Base-by-base conservation (phyloP, 2,888 invertebrate species). In the Ochropleura plecta region DNA sequence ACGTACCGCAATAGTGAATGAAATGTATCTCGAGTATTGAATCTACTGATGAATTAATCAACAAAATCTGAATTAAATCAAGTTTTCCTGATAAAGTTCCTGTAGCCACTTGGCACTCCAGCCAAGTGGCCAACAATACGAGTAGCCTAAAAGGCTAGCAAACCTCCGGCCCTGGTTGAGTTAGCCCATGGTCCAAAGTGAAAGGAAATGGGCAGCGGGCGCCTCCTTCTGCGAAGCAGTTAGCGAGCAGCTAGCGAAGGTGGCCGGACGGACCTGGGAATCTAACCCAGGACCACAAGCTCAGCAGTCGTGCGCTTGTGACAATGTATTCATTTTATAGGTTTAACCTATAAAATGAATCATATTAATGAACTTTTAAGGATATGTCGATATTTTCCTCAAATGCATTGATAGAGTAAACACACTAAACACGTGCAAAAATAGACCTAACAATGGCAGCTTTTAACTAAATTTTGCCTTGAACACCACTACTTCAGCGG, bases 1-100 rank as follows among this genome's bases (percentile, higher is more conserved):
- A 76, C 53, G 64, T 77, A 73, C 77, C 72, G 83, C 72, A 77
- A 80, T 62, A 72, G 5, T 57, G 73, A 74, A 81, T 84, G 70
- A 82, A 78, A 72, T 82, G 65, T 78, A 71, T 69, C 70, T 70
- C 51, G 65, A 59, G 10, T 57, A 46, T 59, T 59, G 20, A 59
- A 57, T 44, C n/a, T 18, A 57, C 14, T 10, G 20, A 44, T 18
- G 18, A 20, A 44, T 18, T 18, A 42, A 46, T 63, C 2, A n/a
- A 16, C 3, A n/a, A 71, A 6, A 60, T 20, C 6, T 74, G 49
- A 20, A 57, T 16, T 57, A 3, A 8, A 30, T 57, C n/a, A 12
- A 62, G 44, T 44, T 55, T 18, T 20, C 16, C 18, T n/a, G 0
- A n/a, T n/a, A 0, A 20, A 46, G 48, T 42, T 48, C 6, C 12